Evolutionary conservation across 1,140 invertebrate species (phyloP).

Genomic region (Tetramorium alpestre): DNA sequence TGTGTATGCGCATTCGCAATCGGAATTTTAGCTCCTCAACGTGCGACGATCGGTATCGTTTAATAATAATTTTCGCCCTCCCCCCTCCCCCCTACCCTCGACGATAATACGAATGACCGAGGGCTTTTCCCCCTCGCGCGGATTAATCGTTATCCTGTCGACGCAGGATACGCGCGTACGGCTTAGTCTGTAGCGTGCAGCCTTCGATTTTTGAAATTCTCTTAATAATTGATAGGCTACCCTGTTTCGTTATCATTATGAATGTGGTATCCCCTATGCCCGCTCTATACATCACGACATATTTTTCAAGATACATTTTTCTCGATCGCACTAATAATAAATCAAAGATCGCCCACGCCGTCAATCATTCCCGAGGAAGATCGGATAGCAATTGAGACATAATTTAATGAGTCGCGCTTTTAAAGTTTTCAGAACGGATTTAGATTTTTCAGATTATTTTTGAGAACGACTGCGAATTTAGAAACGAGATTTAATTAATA

Average conservation of each 20-base stretch:
- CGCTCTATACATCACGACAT: slow-evolving; percentile 66
- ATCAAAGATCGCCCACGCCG: slow-evolving; percentile 23
- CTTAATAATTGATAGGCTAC: slow-evolving; percentile 85
- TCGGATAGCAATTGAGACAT: neutral
- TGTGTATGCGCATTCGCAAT: slow-evolving; percentile 58
- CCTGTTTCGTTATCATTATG: slow-evolving; percentile 85
- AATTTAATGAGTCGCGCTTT: neutral
- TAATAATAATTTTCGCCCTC: slow-evolving; percentile 27
- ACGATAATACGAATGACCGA: slow-evolving; percentile 40
- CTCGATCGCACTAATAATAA: slow-evolving; percentile 37
- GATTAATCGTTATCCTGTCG: slow-evolving; percentile 60
- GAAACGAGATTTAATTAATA: neutral
- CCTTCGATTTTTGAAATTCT: slow-evolving; percentile 73
- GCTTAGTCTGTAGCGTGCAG: slow-evolving; percentile 65
- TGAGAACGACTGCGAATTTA: neutral
- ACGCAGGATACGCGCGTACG: slow-evolving; percentile 63
- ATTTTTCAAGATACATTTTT: slow-evolving; percentile 33
- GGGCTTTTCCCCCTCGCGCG: slow-evolving; percentile 32
- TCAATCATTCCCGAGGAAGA: slow-evolving; percentile 43
- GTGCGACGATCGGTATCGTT: slow-evolving; percentile 55
- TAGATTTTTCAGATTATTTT: neutral
- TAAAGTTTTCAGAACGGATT: neutral
- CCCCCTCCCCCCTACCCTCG: neutral
- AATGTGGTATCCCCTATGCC: slow-evolving; percentile 69
- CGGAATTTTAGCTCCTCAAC: slow-evolving; percentile 43